Evolutionary conservation across 2,113 vertebrate genomes (phyloP).

Genomic region (Corythornis cristatus): DNA sequence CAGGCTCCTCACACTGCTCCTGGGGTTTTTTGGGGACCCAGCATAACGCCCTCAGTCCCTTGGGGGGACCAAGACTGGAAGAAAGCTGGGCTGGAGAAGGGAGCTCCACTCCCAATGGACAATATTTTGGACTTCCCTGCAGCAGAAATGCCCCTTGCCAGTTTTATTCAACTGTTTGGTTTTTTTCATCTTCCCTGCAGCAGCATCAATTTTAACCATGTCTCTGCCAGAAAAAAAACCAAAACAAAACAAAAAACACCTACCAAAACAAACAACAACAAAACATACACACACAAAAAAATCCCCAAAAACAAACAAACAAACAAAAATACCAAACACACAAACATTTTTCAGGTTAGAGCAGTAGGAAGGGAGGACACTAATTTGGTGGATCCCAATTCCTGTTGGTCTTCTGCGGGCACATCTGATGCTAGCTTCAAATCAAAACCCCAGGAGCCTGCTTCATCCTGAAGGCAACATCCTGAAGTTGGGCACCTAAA

Average conservation of each 20-base stretch:
- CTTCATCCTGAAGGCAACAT: background rate
- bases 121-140: background rate
- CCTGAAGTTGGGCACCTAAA: background rate
- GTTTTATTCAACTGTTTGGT: background rate
- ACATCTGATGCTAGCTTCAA: background rate
- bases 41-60: background rate
- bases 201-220: background rate
- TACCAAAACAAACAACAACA: too few species aligned
- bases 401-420: background rate
- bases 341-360: background rate
- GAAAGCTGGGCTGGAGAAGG: background rate
- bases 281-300: too few species aligned
- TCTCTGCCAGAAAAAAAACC: background rate
- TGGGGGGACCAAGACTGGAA: background rate
- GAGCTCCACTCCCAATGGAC: background rate
- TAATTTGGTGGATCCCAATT: background rate
- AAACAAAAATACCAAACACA: background rate
- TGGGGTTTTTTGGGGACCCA: accelerated
- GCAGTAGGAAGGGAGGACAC: background rate
- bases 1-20: background rate
- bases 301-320: background rate
- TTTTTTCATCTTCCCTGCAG: background rate
- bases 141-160: background rate
- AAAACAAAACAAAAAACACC: too few species aligned
- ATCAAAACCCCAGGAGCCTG: background rate